Conservation (phyloP, 1,140 invertebrate species). For the Trichoplusia ni region DNA sequence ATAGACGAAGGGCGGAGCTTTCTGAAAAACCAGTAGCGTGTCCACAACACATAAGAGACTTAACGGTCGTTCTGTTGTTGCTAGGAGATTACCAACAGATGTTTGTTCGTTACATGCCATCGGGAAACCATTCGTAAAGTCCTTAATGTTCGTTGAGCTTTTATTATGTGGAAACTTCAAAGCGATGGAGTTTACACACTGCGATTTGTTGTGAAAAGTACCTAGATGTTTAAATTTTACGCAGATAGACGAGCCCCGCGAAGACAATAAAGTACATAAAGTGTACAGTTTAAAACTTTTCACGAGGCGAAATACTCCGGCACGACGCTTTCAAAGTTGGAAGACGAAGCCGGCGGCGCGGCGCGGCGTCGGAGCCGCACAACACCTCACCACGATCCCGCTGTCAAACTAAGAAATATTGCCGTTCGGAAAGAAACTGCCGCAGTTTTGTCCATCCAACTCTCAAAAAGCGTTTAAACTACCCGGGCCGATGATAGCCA, state of each 20-base stretch:
- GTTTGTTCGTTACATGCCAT: constrained; percentile 49
- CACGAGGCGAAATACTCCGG: constrained; percentile 60
- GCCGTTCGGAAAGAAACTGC: constrained; percentile 34
- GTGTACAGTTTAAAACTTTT: constrained; percentile 75
- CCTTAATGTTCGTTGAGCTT: constrained; percentile 33
- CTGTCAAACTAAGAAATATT: constrained; percentile 77
- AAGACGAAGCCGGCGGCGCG: constrained; percentile 56
- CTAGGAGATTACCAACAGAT: constrained; percentile 57
- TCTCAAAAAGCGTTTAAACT: constrained; percentile 36
- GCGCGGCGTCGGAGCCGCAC: constrained; percentile 35
- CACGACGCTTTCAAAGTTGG: constrained; percentile 66
- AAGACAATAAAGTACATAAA: constrained; percentile 76
- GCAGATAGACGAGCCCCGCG: constrained; percentile 55
- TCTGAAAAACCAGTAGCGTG: constrained; percentile 69
- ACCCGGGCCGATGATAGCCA: constrained; percentile 19
- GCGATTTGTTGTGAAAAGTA: constrained; percentile 55
- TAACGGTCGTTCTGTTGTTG: constrained; percentile 68
- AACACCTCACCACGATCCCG: constrained; percentile 45
- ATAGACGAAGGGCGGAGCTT: constrained; percentile 68
- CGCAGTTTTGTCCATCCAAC: constrained; percentile 33
- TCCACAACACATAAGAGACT: constrained; percentile 48
- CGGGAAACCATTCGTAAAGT: constrained; percentile 30
- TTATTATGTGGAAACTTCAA: constrained; percentile 47
- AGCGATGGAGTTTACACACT: constrained; percentile 49
- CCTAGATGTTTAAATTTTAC: constrained; percentile 66